These are phyloP conservation scores for Pammene aurita DNA, from an alignment of 2,888 invertebrate species.

Conservation along the genomic window DNA sequence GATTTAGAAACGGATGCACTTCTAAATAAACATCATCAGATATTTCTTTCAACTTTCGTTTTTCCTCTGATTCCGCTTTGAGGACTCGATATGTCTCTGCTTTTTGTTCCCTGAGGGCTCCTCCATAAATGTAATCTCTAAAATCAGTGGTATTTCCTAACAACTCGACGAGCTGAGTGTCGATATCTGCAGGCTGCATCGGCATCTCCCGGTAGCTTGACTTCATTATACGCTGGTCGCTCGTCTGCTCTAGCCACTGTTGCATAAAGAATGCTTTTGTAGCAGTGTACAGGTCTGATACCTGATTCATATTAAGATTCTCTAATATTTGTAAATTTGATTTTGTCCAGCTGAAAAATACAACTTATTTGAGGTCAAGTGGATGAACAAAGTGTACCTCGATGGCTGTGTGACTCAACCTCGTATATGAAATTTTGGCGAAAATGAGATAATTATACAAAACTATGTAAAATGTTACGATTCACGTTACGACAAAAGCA, in stretches of 20 bases:
- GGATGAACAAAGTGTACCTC: too few relatives aligned
- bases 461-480: too few relatives aligned
- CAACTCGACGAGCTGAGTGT: slow-evolving; percentile 52
- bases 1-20: background rate
- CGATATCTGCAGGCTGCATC: slow-evolving; percentile 47
- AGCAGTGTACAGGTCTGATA: slow-evolving; percentile 55
- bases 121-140: slow-evolving; percentile 58
- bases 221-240: slow-evolving; percentile 45
- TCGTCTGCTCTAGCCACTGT: slow-evolving; percentile 57
- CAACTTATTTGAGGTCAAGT: too few relatives aligned
- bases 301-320: slow-evolving; percentile 47
- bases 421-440: too few relatives aligned
- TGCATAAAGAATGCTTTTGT: slow-evolving; percentile 55
- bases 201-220: slow-evolving; percentile 45
- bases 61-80: background rate
- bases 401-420: too few relatives aligned
- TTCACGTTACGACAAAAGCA: too few relatives aligned
- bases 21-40: background rate
- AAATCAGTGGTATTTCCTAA: slow-evolving; percentile 60
- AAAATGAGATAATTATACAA: too few relatives aligned
- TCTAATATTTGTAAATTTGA: slow-evolving; percentile 54
- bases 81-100: slow-evolving; percentile 46
- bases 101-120: slow-evolving; percentile 53
- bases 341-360: slow-evolving; percentile 63
- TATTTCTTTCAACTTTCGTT: slow-evolving; percentile 1